Percentiles rank a stretch among this genome's conserved stretches.
These are phyloP conservation scores for Coryphaenoides rupestris DNA, from an alignment of 2,113 vertebrate species.

Conservation along the genomic window DNA sequence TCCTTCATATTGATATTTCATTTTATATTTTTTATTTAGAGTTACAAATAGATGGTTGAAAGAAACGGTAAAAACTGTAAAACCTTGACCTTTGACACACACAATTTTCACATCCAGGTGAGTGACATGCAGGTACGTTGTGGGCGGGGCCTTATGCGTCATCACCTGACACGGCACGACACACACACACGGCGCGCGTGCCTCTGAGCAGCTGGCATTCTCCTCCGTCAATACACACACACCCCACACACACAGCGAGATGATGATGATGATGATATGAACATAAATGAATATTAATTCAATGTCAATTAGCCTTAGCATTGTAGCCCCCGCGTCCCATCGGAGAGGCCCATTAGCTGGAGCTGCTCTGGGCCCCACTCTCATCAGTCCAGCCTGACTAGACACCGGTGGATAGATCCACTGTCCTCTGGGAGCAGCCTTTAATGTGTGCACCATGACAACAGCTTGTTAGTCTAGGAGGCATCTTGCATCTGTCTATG, in stretches of 20 bases:
- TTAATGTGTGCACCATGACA: conserved; percentile 25
- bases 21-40: neutral
- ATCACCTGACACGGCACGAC: too few relatives aligned
- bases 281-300: conserved; percentile 59
- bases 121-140: neutral
- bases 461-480: conserved; percentile 31
- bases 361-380: conserved; percentile 19
- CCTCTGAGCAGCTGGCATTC: conserved; percentile 34
- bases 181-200: neutral
- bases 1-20: neutral
- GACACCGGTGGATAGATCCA: conserved; percentile 34
- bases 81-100: neutral
- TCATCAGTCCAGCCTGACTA: conserved; percentile 16
- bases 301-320: conserved; percentile 46
- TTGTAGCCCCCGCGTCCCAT: conserved; percentile 42
- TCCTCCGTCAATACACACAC: conserved; percentile 39
- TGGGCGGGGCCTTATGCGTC: too few relatives aligned
- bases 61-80: neutral
- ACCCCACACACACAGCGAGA: too few relatives aligned
- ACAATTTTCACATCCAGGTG: neutral
- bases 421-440: conserved; percentile 33
- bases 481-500: conserved; percentile 22
- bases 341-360: conserved; percentile 35
- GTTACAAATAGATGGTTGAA: neutral
- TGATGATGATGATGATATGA: conserved; percentile 37